Conservation (phyloP, 1,140 invertebrate genomes). For the Nephila pilipes region DNA sequence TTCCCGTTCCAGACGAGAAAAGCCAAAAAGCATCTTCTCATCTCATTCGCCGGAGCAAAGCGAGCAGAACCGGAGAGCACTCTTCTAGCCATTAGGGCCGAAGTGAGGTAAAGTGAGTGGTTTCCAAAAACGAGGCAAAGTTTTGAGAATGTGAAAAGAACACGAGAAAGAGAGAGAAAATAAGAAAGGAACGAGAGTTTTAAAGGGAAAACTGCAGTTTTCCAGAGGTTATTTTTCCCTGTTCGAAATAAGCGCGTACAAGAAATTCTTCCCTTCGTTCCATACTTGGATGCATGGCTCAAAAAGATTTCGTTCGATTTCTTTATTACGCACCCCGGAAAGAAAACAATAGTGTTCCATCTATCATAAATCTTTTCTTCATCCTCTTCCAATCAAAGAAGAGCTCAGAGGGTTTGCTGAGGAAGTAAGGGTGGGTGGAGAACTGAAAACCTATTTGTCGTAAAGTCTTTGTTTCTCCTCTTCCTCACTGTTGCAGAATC, state of each 20-base stretch:
- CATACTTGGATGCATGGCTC: neutral
- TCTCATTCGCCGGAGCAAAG: neutral
- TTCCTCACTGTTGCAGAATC: conserved; percentile 9
- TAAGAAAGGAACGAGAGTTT: neutral
- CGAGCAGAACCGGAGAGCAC: neutral
- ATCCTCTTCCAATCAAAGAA: conserved; percentile 43
- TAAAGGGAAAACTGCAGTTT: conserved; percentile 1
- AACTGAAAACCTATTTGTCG: conserved; percentile 22
- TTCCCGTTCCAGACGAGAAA: neutral
- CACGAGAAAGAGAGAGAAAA: neutral
- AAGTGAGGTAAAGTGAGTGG: neutral
- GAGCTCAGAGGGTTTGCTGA: neutral
- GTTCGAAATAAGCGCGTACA: neutral
- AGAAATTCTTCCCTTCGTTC: neutral
- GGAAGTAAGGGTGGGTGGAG: neutral
- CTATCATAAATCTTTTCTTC: conserved; percentile 40
- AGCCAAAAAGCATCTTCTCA: neutral
- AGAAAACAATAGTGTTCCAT: conserved; percentile 34
- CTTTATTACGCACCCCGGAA: conserved; percentile 26
- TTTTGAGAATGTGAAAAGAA: conserved; percentile 8
- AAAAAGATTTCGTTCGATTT: conserved; percentile 42
- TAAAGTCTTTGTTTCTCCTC: conserved; percentile 27
- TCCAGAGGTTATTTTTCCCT: neutral
- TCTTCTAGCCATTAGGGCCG: neutral
- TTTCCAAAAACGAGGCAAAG: conserved; percentile 3